phyloP scores from a whole-genome alignment of 2,888 invertebrate genomes.

The Sinhomidia bicolor region DNA sequence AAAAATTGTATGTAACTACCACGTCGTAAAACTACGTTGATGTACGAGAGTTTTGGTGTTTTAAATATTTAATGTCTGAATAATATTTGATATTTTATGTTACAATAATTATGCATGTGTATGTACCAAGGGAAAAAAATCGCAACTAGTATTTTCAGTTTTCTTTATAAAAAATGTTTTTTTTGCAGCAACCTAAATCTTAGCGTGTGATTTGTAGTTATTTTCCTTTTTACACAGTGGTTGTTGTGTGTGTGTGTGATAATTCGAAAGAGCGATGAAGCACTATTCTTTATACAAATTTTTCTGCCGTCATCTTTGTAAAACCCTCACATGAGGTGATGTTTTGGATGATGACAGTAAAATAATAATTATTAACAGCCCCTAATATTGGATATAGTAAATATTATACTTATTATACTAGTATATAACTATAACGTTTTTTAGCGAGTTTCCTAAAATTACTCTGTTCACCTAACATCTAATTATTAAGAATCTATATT shows the following conservation, averaged over 20 bases:
- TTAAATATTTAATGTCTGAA: constrained; percentile 4
- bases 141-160: constrained; percentile 18
- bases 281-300: constrained; percentile 37
- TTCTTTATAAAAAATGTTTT: constrained; percentile 16
- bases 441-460: constrained; percentile 49
- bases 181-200: background rate
- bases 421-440: constrained; percentile 37
- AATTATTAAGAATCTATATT: constrained; percentile 66
- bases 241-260: constrained; percentile 7
- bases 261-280: constrained; percentile 61
- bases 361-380: constrained; percentile 39
- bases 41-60: constrained; percentile 3
- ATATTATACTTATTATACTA: background rate
- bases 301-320: constrained; percentile 4
- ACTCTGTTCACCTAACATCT: constrained; percentile 2
- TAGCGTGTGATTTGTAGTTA: background rate
- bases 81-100: background rate
- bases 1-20: constrained; percentile 18
- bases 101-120: background rate
- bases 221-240: constrained; percentile 2
- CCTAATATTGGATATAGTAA: constrained; percentile 18
- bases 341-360: background rate
- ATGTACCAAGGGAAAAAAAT: constrained; percentile 43
- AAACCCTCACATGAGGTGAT: background rate
- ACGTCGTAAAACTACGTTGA: background rate